Evolutionary conservation across 2,113 vertebrate genomes (phyloP), one percentile per base, ranked within the genome.

Genomic region (Caranx ignobilis): DNA sequence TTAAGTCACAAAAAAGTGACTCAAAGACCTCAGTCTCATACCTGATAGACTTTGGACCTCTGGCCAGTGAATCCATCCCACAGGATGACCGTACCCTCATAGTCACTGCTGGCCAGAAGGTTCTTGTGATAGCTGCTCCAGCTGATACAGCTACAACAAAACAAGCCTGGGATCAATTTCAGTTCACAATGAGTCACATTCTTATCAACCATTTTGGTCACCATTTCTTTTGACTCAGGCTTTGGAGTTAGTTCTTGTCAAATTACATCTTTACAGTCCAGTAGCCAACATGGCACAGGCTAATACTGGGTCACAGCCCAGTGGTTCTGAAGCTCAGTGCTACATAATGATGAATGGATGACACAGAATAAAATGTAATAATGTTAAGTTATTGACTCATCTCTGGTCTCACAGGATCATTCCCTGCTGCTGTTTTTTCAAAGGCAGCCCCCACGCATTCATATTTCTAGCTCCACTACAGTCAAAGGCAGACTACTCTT

Each of bases 41-140:
- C 98, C 97, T 99, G 98, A 90, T 99, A 99, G 69, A 99, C 98
- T 87, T 99, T 99, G 85, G 98, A 99, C 87, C 97, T 95, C 63
- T 99, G 98, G 77, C 98, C 98, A 0, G 98, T 99, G 92, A 99
- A 99, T 73, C 98, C 98, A 92, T 99, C 98, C 98, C 98, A 99
- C 62, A 99, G 94, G 88, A 99, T 99, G 89, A 99, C 98, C 0
- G 98, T 99, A 11, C 98, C 98, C 94, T 99, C 98, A 79, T 99
- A 99, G 94, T 99, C 98, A 13, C 98, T 99, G 96, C 98, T 99
- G 74, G 98, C 98, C 92, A 99, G 92, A 55, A 99, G 95, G 90
- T 99, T 98, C 94, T 99, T 99, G 94, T 99, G 98, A 85, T 99
- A 99, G 92, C 98, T 99, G 95, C 98, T 99, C 98, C 98, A 99